Percentiles rank a stretch among this genome's conserved stretches.
Evolutionary conservation across 2,797 vertebrate species (phyloP).

Genomic region (Ambastaia sidthimunki): DNA sequence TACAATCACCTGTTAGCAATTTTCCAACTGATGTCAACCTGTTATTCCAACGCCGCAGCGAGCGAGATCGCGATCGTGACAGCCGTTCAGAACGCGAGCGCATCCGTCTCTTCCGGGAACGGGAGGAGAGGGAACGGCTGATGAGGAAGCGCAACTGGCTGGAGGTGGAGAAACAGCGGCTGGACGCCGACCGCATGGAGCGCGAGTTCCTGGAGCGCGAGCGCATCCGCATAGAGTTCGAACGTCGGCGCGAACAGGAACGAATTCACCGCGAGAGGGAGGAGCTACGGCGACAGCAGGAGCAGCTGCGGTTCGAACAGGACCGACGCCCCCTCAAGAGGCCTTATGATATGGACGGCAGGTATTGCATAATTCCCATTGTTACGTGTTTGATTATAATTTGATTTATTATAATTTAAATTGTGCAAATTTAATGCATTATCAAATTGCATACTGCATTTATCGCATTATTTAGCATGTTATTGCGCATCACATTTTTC

Average conservation of each 20-base stretch:
- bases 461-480: no score
- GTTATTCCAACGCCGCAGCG: not conserved
- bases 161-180: slow-evolving; percentile 88
- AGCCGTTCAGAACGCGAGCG: slow-evolving; percentile 84
- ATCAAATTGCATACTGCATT: no score
- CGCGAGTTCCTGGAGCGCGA: slow-evolving; percentile 92
- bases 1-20: not conserved
- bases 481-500: no score
- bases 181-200: slow-evolving; percentile 90
- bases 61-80: slow-evolving; percentile 69
- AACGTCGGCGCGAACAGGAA: slow-evolving; percentile 91
- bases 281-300: slow-evolving; percentile 91
- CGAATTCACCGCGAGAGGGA: slow-evolving; percentile 92
- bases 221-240: slow-evolving; percentile 89
- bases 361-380: slow-evolving; percentile 71
- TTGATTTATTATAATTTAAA: no score
- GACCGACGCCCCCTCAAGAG: slow-evolving; percentile 85
- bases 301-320: slow-evolving; percentile 91
- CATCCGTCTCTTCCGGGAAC: slow-evolving; percentile 86
- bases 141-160: slow-evolving; percentile 86
- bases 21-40: not conserved
- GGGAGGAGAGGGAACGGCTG: slow-evolving; percentile 87
- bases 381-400: no score
- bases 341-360: slow-evolving; percentile 85
- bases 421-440: no score